Evolutionary conservation across 2,113 vertebrate genomes (phyloP).

Genomic region (Ailurus styani): DNA sequence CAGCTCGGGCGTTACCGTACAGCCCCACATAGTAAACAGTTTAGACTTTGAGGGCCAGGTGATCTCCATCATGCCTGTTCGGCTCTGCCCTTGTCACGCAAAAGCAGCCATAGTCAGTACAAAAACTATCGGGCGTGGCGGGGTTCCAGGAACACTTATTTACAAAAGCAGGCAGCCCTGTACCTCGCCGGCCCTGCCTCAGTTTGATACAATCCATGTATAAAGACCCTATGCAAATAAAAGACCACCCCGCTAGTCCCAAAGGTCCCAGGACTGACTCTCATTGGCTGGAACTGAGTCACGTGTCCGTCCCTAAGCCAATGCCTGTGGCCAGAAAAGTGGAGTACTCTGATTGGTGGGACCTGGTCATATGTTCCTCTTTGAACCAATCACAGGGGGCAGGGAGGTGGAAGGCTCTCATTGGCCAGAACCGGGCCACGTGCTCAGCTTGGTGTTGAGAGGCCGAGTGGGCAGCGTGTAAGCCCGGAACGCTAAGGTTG

Average conservation of each 20-base stretch:
- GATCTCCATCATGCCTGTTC: neutral
- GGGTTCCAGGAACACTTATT: neutral
- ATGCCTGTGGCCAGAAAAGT: neutral
- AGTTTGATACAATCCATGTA: neutral
- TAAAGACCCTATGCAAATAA: neutral
- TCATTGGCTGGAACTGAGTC: neutral
- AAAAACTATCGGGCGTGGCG: neutral
- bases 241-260: neutral
- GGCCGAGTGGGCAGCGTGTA: fast-evolving
- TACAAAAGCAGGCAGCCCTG: neutral
- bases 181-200: neutral
- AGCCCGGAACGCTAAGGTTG: fast-evolving
- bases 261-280: neutral
- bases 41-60: neutral
- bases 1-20: fast-evolving
- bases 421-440: neutral
- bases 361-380: neutral
- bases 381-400: neutral
- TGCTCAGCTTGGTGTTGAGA: neutral
- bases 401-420: neutral
- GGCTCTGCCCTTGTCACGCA: neutral
- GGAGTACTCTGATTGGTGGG: neutral
- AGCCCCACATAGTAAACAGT: neutral
- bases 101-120: neutral
- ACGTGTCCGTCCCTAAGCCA: neutral